These are phyloP conservation scores for Loriculus beryllinus DNA, from an alignment of 2,797 vertebrate species.

Conservation along the genomic window DNA sequence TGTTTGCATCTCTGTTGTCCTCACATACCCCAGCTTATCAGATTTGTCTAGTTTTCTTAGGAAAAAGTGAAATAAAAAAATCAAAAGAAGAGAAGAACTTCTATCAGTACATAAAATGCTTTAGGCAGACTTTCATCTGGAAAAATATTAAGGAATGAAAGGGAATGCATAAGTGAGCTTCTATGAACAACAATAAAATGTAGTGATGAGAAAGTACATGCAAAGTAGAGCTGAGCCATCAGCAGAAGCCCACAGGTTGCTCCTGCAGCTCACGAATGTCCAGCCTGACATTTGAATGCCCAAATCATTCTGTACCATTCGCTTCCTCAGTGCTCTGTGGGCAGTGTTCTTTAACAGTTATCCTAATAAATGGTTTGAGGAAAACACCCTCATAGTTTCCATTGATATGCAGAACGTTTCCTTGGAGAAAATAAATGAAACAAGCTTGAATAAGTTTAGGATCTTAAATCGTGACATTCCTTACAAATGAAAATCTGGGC, in stretches of 20 bases:
- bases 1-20: slow-evolving; percentile 53
- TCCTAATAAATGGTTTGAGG: not conserved
- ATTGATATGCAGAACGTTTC: slow-evolving; percentile 39
- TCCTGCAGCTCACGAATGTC: not conserved
- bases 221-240: slow-evolving; percentile 17
- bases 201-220: slow-evolving; percentile 18
- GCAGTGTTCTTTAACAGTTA: not conserved
- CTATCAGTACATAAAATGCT: slow-evolving; percentile 69
- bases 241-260: slow-evolving; percentile 10
- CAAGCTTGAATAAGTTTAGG: slow-evolving; percentile 9
- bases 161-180: slow-evolving; percentile 63
- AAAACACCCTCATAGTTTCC: not conserved
- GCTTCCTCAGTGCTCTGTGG: not conserved
- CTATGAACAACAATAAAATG: slow-evolving; percentile 57
- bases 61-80: slow-evolving; percentile 40
- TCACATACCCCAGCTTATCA: slow-evolving; percentile 62
- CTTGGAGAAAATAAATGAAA: slow-evolving; percentile 40
- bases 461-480: not conserved
- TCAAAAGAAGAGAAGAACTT: slow-evolving; percentile 56
- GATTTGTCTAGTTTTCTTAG: slow-evolving; percentile 52
- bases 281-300: not conserved
- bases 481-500: not conserved
- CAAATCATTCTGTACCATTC: not conserved
- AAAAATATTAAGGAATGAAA: slow-evolving; percentile 73
- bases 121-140: slow-evolving; percentile 65